Percentiles rank a stretch among this genome's conserved stretches.
These are phyloP conservation scores for Tillus elongatus DNA, from an alignment of 2,888 invertebrate species.

Conservation along the genomic window DNA sequence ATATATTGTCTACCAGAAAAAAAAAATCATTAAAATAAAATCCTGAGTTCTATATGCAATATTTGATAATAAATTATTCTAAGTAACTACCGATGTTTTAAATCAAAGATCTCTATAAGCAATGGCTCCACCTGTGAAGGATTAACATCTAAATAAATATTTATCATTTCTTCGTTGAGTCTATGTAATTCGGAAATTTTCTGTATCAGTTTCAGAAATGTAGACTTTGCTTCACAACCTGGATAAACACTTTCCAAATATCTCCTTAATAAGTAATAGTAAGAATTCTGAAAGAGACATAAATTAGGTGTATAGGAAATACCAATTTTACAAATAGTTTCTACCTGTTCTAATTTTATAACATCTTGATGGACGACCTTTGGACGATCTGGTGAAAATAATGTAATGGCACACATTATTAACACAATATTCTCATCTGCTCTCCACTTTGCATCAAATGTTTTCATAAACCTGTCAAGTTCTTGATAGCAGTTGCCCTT, in stretches of 20 bases:
- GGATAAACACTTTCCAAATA: constrained; percentile 76
- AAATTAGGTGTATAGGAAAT: constrained; percentile 5
- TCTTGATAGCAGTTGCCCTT: constrained; percentile 83
- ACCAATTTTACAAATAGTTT: constrained; percentile 1
- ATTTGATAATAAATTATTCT: too few relatives aligned
- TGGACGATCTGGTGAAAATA: constrained; percentile 78
- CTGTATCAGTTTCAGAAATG: constrained; percentile 78
- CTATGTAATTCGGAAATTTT: constrained; percentile 84
- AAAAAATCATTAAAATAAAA: too few relatives aligned
- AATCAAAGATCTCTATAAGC: constrained; percentile 89
- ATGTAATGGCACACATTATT: constrained; percentile 80
- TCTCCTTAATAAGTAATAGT: constrained; percentile 77
- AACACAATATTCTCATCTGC: constrained; percentile 83
- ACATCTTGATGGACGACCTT: constrained; percentile 76
- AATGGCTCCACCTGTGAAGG: constrained; percentile 86
- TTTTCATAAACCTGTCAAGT: constrained; percentile 74
- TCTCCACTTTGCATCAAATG: constrained; percentile 78
- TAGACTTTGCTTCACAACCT: constrained; percentile 80
- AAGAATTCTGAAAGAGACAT: constrained; percentile 61
- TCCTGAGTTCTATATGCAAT: too few relatives aligned
- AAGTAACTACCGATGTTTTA: constrained; percentile 65
- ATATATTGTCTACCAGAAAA: too few relatives aligned
- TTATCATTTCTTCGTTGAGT: constrained; percentile 84
- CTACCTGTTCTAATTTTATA: constrained; percentile 75
- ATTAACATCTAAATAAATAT: constrained; percentile 86